Base-by-base conservation (phyloP, 2,797 vertebrate species). In the Tachyglossus aculeatus region DNA sequence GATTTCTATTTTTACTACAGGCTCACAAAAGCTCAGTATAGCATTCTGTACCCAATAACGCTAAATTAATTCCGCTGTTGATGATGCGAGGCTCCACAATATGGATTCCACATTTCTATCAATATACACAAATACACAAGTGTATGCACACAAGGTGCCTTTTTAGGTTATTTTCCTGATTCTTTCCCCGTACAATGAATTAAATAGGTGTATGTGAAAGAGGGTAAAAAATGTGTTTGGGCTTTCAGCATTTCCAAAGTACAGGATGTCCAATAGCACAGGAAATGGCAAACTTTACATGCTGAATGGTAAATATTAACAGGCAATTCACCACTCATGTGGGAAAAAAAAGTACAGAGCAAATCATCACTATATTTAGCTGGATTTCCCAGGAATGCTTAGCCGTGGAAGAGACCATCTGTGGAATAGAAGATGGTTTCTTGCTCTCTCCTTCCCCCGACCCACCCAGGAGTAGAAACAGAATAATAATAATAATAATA, bases 91-190 rank as follows among this genome's bases (percentile, higher is more conserved):
- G 69, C 39, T 37, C 37, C 50, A 45, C 51, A 56, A 79, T 77
- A 78, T 59, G 74, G 81, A 76, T 47, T 69, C 22, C 22, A 31
- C 12, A 64, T 4, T 67, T 72, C 33, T 81, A 27, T 81, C 59
- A 83, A 63, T 78, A 69, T 75, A 81, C n/a, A 77, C 70, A 68
- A 66, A 86, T 82, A 73, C 80, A 84, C 73, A 81, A 77, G 68
- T 82, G 55, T 61, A 69, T 79, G 39, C 64, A 74, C 53, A 37
- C 34, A 74, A 88, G 73, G 64, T 74, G 74, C 53, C 84, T 81
- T 84, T 67, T 77, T 65, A 80, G 81, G 79, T 69, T 87, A 21
- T 82, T 85, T 83, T 86, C 54, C 48, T 82, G 73, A 55, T 82
- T 80, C n/a, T n/a, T 81, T 81, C 55, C 69, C 69, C 77, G 33